Conservation (phyloP, 1,140 invertebrate species). For the Neodiprion lecontei region DNA sequence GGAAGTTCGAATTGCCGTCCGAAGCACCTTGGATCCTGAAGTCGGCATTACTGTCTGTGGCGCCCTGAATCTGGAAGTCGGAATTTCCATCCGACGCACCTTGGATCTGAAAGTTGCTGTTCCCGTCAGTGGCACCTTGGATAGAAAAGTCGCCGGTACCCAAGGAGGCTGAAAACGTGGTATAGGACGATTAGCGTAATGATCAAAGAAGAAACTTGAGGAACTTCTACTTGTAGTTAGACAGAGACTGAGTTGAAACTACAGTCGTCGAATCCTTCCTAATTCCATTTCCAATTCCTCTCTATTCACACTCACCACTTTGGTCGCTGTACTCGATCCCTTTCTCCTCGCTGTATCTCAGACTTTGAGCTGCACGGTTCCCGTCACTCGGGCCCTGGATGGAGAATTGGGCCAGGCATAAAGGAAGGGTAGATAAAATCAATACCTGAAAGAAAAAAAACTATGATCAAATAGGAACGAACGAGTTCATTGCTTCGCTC, state of each 20-base stretch:
- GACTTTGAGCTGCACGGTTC: constrained; percentile 52
- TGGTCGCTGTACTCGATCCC: constrained; percentile 54
- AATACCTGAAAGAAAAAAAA: constrained; percentile 41
- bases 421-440: constrained; percentile 44
- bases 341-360: constrained; percentile 52
- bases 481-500: not conserved
- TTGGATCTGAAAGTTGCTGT: constrained; percentile 37
- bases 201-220: constrained; percentile 16
- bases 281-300: not conserved
- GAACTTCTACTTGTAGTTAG: not conserved
- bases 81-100: constrained; percentile 37
- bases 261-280: too few relatives aligned
- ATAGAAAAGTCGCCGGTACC: constrained; percentile 50
- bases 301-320: constrained; percentile 42
- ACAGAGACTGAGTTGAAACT: not conserved
- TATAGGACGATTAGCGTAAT: not conserved
- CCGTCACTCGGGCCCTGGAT: constrained; percentile 59
- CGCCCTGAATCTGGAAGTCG: constrained; percentile 48
- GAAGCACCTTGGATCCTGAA: constrained; percentile 53
- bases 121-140: constrained; percentile 45
- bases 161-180: constrained; percentile 39
- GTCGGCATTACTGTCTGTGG: constrained; percentile 49
- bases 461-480: not conserved
- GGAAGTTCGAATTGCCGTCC: constrained; percentile 44
- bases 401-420: constrained; percentile 54